A percentile compares a stretch with the other conserved stretches of the same genome.
Conservation (phyloP, 2,113 vertebrate genomes). For the Cettia cetti region DNA sequence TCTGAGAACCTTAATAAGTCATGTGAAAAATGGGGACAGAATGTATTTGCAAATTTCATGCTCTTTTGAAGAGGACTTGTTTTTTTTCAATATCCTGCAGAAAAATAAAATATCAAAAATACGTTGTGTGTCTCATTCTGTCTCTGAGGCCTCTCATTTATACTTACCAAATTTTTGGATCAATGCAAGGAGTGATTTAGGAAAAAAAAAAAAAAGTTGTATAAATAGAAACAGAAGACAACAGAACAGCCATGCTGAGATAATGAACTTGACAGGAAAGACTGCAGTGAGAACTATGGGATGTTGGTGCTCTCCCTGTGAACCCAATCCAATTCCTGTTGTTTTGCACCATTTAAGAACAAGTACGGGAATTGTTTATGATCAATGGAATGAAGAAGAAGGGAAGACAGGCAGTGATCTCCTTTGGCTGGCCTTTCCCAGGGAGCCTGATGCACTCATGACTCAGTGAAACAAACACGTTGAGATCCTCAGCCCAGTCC, state of each 20-base stretch:
- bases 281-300: not conserved
- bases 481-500: not conserved
- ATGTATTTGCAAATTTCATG: not conserved
- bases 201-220: not conserved
- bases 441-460: slow-evolving; percentile 15
- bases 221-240: not conserved
- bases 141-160: not conserved
- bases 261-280: not conserved
- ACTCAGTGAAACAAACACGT: slow-evolving; percentile 38
- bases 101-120: not conserved
- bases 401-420: not conserved
- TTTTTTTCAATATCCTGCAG: not conserved
- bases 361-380: not conserved
- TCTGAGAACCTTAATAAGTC: not conserved
- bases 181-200: not conserved
- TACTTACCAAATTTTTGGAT: not conserved
- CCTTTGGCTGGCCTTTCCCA: slow-evolving; percentile 58
- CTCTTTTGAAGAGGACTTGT: not conserved
- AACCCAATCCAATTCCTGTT: not conserved
- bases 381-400: slow-evolving; percentile 18
- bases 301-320: not conserved
- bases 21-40: not conserved
- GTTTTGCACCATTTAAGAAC: slow-evolving; percentile 22
- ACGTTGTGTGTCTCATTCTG: not conserved
- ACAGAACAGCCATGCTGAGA: not conserved